These are phyloP conservation scores for Epinephelus cyanopodus DNA, from an alignment of 2,113 vertebrate genomes.

Conservation along the genomic window DNA sequence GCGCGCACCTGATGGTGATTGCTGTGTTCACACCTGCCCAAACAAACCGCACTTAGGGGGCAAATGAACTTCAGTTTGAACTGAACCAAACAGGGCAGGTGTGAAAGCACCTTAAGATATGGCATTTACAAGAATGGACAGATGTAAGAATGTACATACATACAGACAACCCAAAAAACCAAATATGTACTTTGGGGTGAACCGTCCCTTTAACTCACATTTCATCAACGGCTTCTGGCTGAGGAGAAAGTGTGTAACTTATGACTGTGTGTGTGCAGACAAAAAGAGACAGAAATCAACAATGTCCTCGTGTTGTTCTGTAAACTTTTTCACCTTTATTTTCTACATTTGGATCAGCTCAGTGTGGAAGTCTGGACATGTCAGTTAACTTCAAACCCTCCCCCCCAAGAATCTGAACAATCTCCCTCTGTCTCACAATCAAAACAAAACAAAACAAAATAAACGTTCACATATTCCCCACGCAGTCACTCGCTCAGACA, in stretches of 20 bases:
- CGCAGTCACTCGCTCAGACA: slow-evolving; percentile 62
- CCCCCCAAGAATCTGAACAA: slow-evolving; percentile 38
- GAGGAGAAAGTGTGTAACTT: neutral
- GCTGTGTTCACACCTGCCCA: no score
- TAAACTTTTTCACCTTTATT: slow-evolving; percentile 82
- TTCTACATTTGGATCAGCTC: slow-evolving; percentile 83
- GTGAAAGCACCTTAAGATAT: no score
- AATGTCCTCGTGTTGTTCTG: slow-evolving; percentile 56
- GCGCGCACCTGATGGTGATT: no score
- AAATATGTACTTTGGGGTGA: no score
- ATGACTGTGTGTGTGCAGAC: slow-evolving; percentile 5
- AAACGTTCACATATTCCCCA: slow-evolving; percentile 49
- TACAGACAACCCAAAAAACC: no score
- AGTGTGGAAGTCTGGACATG: slow-evolving; percentile 80
- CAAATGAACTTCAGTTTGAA: no score
- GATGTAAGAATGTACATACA: no score
- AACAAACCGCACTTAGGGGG: no score
- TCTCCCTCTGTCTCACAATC: slow-evolving; percentile 40
- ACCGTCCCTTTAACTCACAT: no score
- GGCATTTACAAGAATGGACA: no score
- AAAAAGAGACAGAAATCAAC: slow-evolving; percentile 44
- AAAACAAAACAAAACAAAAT: neutral
- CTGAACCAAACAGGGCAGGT: no score
- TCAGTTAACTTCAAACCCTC: slow-evolving; percentile 57
- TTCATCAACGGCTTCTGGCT: neutral